Evolutionary conservation across 2,888 invertebrate species (phyloP).

Genomic region (Heliconius hortense): DNA sequence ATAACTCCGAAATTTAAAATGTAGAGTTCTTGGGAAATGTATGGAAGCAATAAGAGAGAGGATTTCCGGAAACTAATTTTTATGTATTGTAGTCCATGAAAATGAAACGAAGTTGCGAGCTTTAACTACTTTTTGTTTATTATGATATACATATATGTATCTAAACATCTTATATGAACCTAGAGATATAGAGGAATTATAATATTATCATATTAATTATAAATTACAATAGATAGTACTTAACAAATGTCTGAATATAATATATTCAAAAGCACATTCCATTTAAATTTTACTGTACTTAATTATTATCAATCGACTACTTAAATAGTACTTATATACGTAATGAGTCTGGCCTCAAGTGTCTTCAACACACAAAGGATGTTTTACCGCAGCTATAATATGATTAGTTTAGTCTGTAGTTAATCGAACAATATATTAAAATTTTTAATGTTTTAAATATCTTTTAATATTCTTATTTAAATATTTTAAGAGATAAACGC

Average conservation of each 20-base stretch:
- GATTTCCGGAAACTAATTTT: too few relatives aligned
- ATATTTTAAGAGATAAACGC: too few relatives aligned
- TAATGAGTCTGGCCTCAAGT: constrained; percentile 17
- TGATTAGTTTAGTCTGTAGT: neutral
- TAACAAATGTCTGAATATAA: neutral
- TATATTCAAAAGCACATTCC: neutral
- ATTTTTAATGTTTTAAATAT: too few relatives aligned
- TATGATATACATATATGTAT: too few relatives aligned
- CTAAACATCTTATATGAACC: neutral
- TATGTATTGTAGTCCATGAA: too few relatives aligned
- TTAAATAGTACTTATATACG: constrained; percentile 11
- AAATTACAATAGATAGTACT: neutral
- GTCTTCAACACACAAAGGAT: constrained; percentile 6
- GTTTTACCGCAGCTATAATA: neutral
- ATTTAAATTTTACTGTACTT: constrained; percentile 1
- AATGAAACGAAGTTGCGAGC: too few relatives aligned
- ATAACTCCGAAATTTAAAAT: too few relatives aligned
- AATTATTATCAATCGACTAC: constrained; percentile 9
- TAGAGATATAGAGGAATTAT: neutral
- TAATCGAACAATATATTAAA: neutral
- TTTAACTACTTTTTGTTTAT: too few relatives aligned
- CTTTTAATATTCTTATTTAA: too few relatives aligned
- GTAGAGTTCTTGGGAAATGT: too few relatives aligned
- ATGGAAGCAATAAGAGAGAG: too few relatives aligned
- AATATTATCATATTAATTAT: neutral